Evolutionary conservation across 2,797 vertebrate species (phyloP), one percentile per base, ranked within the genome.

Genomic region (Tragelaphus oryx): DNA sequence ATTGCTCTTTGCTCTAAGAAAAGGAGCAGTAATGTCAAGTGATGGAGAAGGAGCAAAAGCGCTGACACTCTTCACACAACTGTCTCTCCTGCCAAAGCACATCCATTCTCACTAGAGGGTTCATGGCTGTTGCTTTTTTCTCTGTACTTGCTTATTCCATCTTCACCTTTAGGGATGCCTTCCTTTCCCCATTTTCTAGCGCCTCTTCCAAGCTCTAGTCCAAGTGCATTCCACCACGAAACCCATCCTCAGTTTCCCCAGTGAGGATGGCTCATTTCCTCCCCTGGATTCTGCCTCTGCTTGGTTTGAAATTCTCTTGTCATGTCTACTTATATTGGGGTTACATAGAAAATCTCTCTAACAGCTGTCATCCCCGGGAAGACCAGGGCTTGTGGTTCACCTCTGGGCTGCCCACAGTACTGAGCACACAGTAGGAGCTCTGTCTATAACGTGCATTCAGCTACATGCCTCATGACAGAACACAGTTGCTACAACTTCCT

Each of bases 121-220:
- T 0, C 6, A 0, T 3, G 5, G 37, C 4, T 8, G 1, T 8
- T 16, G 33, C 17, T 71, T 62, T 50, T 16, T 3, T 22, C 50
- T 71, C 24, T 18, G 5, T 44, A 17, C 41, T 82, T 80, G 26
- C 37, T 81, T 37, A 12, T 48, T 76, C 50, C 22, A 1, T 18
- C n/a, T 55, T 33, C 57, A n/a, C 48, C 37, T 28, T 4, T 30
- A 12, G 18, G 80, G 68, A 57, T 2, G 16, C 13, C n/a, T 37
- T 62, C 24, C 16, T 87, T 28, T 22, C 50, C 20, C 57, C 26
- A 2, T 50, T 54, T 37, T 71, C 41, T 11, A 46, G 37, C 2
- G 4, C 5, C 1, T 46, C 54, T 52, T 24, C 28, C 74, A 54
- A 44, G 24, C 22, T 48, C 55, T n/a, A 20, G 12, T 30, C 5